Evolutionary conservation across 2,113 vertebrate genomes (phyloP), one percentile per base, ranked within the genome.

Genomic region (Nicator chloris): DNA sequence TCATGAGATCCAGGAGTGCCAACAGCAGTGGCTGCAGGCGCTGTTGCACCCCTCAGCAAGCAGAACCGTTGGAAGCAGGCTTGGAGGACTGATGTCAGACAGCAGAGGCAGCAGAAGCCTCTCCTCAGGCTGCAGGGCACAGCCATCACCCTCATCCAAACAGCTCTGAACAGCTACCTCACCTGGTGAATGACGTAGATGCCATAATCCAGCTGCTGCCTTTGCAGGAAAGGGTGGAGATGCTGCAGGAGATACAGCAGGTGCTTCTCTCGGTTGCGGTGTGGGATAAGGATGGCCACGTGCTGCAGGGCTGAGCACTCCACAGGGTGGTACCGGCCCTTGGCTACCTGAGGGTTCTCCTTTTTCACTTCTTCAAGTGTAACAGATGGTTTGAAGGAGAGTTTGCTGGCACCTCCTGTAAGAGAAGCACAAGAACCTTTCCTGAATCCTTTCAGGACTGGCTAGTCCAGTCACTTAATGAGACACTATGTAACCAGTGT

Each of bases 171-270:
- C 26, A 31, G 69, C 14, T 82, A 71, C 49, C 97, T 79, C 97
- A 99, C 99, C 99, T 99, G 99, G 89, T 99, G 99, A 90, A 99
- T 99, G 94, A 99, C 93, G 0, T 99, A 99, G 90, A 99, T 98
- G 94, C 97, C 98, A 1, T 99, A 99, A 63, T 99, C 98, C 51
- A 99, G 97, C 96, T 99, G 99, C 97, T 99, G 99, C 87, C 99
- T 97, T 93, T 99, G 99, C 66, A 99, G 95, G 91, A 99, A 99
- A 5, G 99, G 99, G 85, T 99, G 99, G 35, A 99, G 98, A 94
- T 99, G 98, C 30, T 99, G 96, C 56, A 99, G 97, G 56, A 99
- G 98, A 97, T 99, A 99, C 60, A 98, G 96, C 59, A 99, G 98
- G 61, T 99, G 99, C 47, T 93, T 98, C 97, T 99, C 99, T 28